Evolutionary conservation across 2,113 vertebrate species (phyloP).

Genomic region (Emydocephalus ijimae): DNA sequence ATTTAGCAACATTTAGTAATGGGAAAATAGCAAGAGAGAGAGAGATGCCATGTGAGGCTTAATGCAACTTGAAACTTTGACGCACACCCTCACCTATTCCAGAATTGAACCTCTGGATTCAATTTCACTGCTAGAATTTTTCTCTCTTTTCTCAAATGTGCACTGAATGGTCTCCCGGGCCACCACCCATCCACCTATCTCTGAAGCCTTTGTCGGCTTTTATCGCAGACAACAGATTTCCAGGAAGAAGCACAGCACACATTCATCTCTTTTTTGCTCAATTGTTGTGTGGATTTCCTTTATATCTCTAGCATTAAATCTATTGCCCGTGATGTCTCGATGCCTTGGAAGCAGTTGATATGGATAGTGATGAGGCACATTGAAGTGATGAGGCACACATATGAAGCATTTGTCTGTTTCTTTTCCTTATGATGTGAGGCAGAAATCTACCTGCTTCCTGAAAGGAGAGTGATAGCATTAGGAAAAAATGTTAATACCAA

Average conservation of each 20-base stretch:
- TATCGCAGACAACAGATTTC: constrained; percentile 17
- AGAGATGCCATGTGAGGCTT: background rate
- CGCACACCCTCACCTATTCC: background rate
- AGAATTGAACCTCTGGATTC: background rate
- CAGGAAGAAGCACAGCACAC: background rate
- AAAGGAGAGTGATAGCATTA: constrained; percentile 17
- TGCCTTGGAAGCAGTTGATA: background rate
- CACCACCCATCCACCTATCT: background rate
- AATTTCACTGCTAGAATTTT: background rate
- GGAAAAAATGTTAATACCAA: background rate
- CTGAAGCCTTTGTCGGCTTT: background rate
- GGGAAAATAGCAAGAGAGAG: background rate
- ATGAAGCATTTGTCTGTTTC: background rate
- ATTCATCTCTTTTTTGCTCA: background rate
- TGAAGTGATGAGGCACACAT: background rate
- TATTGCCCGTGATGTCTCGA: background rate
- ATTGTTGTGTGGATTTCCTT: background rate
- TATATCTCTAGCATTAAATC: background rate
- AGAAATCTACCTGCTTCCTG: constrained; percentile 2
- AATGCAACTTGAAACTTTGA: background rate
- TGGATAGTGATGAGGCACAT: background rate
- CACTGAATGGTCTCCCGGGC: background rate
- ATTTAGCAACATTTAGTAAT: background rate
- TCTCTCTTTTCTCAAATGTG: background rate
- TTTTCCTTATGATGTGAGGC: background rate